These are phyloP conservation scores for Nyctibius bracteatus DNA, from an alignment of 2,113 vertebrate species.

Conservation along the genomic window DNA sequence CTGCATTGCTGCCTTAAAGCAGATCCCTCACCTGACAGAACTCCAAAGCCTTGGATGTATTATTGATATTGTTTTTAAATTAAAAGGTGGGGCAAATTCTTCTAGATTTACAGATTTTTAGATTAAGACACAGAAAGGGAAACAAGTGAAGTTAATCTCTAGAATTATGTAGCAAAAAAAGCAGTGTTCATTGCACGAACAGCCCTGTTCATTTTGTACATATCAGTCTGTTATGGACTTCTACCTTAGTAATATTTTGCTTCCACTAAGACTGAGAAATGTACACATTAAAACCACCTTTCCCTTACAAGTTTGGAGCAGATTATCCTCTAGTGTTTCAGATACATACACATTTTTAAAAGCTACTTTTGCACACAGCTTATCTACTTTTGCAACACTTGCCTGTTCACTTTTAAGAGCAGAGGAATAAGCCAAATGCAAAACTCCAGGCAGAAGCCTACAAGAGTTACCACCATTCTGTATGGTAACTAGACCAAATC, in stretches of 20 bases:
- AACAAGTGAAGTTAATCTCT: not conserved
- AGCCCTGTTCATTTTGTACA: not conserved
- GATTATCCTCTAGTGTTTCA: not conserved
- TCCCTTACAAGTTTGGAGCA: not conserved
- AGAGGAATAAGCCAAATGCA: not conserved
- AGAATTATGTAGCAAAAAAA: not conserved
- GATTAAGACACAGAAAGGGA: not conserved
- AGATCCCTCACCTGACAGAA: not conserved
- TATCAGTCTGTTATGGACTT: not conserved
- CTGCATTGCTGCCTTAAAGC: not conserved
- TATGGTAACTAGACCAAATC: conserved; percentile 13
- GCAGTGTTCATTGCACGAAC: not conserved
- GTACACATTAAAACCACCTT: not conserved
- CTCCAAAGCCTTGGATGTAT: not conserved
- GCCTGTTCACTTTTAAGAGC: not conserved
- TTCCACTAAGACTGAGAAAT: not conserved
- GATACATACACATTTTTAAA: not conserved
- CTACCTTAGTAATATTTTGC: not conserved
- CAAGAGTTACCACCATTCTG: not conserved
- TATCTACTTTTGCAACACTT: not conserved
- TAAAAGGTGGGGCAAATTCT: not conserved
- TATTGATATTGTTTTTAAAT: not conserved
- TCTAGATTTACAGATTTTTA: not conserved
- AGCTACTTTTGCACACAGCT: not conserved
- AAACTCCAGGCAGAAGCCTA: not conserved